Conservation (phyloP, 2,888 invertebrate genomes). For the Liopterus haemorrhoidalis region DNA sequence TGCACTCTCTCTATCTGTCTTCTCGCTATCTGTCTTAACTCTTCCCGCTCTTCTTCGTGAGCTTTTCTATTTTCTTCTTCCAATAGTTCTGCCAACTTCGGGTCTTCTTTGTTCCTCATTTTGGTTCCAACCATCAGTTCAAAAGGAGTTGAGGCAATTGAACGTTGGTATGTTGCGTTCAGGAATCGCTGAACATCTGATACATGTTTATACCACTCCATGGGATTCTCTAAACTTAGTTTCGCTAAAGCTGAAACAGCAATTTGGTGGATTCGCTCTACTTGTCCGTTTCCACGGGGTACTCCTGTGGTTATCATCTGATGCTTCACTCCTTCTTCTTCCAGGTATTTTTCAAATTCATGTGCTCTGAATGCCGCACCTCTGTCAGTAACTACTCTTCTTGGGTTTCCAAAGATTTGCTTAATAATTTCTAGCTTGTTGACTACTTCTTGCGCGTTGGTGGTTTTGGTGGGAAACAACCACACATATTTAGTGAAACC, state of each 20-base stretch:
- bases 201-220: slow-evolving; percentile 21
- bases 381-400: slow-evolving; percentile 18
- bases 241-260: slow-evolving; percentile 24
- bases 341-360: slow-evolving; percentile 16
- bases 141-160: slow-evolving; percentile 17
- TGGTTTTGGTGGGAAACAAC: slow-evolving; percentile 23
- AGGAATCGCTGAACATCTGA: slow-evolving; percentile 8
- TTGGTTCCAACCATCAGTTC: slow-evolving; percentile 21
- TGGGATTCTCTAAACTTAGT: slow-evolving; percentile 14
- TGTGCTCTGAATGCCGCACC: slow-evolving; percentile 17
- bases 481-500: slow-evolving; percentile 23
- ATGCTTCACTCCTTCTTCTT: slow-evolving; percentile 17
- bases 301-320: slow-evolving; percentile 18
- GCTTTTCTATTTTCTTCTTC: slow-evolving; percentile 23
- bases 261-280: slow-evolving; percentile 22
- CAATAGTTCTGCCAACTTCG: slow-evolving; percentile 16
- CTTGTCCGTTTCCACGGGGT: slow-evolving; percentile 24
- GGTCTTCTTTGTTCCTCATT: slow-evolving; percentile 20
- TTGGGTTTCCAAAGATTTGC: slow-evolving; percentile 18
- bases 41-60: slow-evolving; percentile 20
- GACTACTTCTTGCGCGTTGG: slow-evolving; percentile 17
- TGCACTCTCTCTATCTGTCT: slow-evolving; percentile 25
- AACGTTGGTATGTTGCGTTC: slow-evolving; percentile 19
- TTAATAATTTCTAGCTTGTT: slow-evolving; percentile 13
- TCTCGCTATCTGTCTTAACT: slow-evolving; percentile 16